Percentiles rank a stretch among this genome's conserved stretches.
Evolutionary conservation across 1,140 invertebrate genomes (phyloP).

Genomic region (Achatina immaculata): DNA sequence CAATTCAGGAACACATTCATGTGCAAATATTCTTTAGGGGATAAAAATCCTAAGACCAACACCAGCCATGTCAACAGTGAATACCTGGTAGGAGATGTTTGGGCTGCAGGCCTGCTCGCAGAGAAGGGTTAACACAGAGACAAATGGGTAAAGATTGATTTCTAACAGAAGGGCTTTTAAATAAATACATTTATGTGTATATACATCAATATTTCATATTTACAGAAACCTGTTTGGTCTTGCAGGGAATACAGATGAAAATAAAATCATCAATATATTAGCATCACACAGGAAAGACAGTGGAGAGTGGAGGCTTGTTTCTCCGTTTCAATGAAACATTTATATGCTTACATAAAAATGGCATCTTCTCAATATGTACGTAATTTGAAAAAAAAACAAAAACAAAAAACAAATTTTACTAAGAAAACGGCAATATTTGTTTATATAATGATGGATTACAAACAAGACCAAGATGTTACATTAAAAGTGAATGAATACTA

Average conservation of each 20-base stretch:
- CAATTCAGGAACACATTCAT: not conserved
- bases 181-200: not conserved
- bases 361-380: no score
- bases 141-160: not conserved
- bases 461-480: no score
- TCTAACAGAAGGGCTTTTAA: no score
- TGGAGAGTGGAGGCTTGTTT: no score
- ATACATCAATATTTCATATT: not conserved
- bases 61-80: not conserved
- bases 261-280: not conserved
- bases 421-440: no score
- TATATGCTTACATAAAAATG: no score
- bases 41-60: not conserved
- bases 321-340: no score
- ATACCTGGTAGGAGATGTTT: slow-evolving; percentile 38
- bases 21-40: not conserved
- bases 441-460: no score
- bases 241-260: not conserved
- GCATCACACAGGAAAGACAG: no score
- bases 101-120: slow-evolving; percentile 27
- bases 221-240: not conserved
- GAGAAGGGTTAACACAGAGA: not conserved
- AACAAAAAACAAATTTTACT: no score
- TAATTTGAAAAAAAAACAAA: no score
- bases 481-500: no score